Percentiles rank a stretch among this genome's conserved stretches.
Conservation (phyloP, 2,113 vertebrate genomes). For the Nestor notabilis region DNA sequence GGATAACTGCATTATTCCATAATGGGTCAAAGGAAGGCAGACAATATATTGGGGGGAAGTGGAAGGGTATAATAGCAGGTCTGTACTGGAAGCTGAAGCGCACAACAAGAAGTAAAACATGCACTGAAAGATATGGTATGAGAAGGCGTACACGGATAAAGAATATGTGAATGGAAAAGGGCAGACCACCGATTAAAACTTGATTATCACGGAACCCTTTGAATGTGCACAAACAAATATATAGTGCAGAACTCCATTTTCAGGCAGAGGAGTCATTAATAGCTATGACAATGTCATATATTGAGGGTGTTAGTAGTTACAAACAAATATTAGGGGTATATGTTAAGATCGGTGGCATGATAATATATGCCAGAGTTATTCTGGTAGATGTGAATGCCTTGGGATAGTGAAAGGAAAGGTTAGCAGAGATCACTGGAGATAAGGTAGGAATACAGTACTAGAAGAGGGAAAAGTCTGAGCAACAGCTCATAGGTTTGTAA, state of each 20-base stretch:
- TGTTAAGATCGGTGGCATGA: neutral
- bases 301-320: neutral
- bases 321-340: neutral
- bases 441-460: neutral
- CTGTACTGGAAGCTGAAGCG: neutral
- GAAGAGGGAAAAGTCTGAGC: neutral
- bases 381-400: neutral
- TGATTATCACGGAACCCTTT: neutral
- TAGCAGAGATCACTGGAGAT: neutral
- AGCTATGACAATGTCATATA: neutral
- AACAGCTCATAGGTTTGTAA: neutral
- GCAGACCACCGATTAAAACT: neutral
- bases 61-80: neutral
- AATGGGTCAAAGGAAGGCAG: neutral
- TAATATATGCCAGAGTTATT: neutral
- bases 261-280: neutral
- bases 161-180: neutral
- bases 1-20: neutral
- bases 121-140: neutral
- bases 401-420: neutral
- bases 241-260: accelerated
- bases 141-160: neutral
- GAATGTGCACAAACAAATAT: neutral
- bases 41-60: neutral
- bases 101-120: neutral